Conservation (phyloP, 1,140 invertebrate species). For the Melitaea cinxia region DNA sequence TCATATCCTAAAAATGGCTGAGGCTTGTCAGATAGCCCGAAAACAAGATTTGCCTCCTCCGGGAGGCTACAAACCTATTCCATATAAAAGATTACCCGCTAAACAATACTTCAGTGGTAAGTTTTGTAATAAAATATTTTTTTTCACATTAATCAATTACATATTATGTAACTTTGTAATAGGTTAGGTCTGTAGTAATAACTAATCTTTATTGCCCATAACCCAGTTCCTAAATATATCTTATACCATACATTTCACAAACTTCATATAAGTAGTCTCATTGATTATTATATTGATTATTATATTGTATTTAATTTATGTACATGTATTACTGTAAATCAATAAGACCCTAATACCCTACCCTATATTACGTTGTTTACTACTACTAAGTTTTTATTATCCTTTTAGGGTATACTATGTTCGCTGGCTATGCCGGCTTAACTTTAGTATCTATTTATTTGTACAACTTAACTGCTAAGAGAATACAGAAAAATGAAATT, state of each 20-base stretch:
- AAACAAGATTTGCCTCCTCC: conserved; percentile 93
- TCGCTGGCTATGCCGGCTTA: conserved; percentile 84
- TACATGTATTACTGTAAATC: too few relatives aligned
- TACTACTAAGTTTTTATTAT: neutral
- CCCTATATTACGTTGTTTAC: neutral
- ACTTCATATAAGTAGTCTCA: neutral
- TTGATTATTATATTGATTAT: too few relatives aligned
- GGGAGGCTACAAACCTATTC: conserved; percentile 90
- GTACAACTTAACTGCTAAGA: conserved; percentile 82
- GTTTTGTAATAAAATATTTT: conserved; percentile 22
- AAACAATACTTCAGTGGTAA: conserved; percentile 87
- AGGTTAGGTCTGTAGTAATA: conserved; percentile 46
- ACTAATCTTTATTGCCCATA: neutral
- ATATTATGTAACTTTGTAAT: conserved; percentile 66
- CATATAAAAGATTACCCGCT: conserved; percentile 87
- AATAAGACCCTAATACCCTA: too few relatives aligned
- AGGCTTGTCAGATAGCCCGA: conserved; percentile 61
- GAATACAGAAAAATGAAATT: conserved; percentile 82
- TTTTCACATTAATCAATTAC: conserved; percentile 7
- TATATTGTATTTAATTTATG: too few relatives aligned
- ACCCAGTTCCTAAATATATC: neutral
- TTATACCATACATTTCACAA: neutral
- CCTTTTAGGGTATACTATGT: conserved; percentile 82
- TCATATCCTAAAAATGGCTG: conserved; percentile 56
- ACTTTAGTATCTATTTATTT: conserved; percentile 83